Base-by-base conservation (phyloP, 1,140 invertebrate species). In the Drosophila parabipectinata region DNA sequence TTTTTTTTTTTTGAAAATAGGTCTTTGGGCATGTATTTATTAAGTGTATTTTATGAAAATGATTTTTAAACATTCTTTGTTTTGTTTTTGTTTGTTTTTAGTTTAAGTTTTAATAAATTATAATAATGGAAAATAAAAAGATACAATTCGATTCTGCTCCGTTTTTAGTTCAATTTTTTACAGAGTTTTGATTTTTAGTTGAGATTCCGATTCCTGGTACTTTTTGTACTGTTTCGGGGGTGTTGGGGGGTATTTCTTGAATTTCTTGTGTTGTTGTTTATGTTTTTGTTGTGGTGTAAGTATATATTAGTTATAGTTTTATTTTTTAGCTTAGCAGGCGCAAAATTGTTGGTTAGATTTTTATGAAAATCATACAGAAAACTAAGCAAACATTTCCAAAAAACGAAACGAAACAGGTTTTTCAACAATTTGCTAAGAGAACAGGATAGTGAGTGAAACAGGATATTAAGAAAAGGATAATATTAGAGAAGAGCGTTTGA, bases 261-360 rank as follows among this genome's bases (percentile, higher is more conserved):
- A 51, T 56, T 58, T 64, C 53, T 57, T 64, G 55, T 52, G 59
- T 60, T 32, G 69, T 58, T 55, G 37, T 72, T 39, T 32, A 57
- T 53, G 34, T 71, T 28, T 48, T 64, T 58, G 52, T 82, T 74
- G 53, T 79, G 64, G 21, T 83, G 58, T 83, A 79, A 80, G 63
- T 51, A 32, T 57, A n/a, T 41, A 53, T 63, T 21, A 48, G 26
- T 28, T 28, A 7, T 28, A 28, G 48, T 54, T n/a, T 44, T 34
- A 66, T 77, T 73, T 63, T 50, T 73, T 74, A 3, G 64, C 47
- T 63, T 66, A 54, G 72, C 67, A 87, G 78, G 69, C 74, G 77
- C 61, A 54, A 59, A 56, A 24, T 67, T 68, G 30, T 21, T 9
- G 26, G 51, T 56, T 50, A 68, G 44, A 55, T 54, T 67, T 67